Percentiles rank a stretch among this genome's conserved stretches.
phyloP scores from a whole-genome alignment of 2,888 invertebrate genomes.

The Acleris holmiana region DNA sequence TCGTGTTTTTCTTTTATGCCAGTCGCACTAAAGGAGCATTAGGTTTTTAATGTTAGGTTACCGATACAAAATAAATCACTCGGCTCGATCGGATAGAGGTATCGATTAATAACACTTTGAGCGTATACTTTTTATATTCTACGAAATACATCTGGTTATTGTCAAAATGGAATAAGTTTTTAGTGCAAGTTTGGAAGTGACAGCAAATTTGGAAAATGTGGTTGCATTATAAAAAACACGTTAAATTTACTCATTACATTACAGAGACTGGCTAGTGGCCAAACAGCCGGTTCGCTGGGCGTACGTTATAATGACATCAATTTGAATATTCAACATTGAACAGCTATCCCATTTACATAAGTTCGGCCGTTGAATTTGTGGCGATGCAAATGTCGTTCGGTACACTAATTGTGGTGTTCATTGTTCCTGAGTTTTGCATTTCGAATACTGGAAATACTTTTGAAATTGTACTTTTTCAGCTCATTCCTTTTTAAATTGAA shows the following conservation, averaged over 20 bases:
- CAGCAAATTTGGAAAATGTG: not conserved
- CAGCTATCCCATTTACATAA: constrained; percentile 82
- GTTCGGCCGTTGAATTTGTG: constrained; percentile 82
- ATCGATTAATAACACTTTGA: constrained; percentile 36
- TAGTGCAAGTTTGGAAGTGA: no score
- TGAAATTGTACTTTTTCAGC: not conserved
- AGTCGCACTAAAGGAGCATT: constrained; percentile 48
- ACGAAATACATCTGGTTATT: not conserved
- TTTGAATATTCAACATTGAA: constrained; percentile 84
- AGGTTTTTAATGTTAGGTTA: constrained; percentile 64
- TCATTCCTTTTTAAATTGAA: not conserved
- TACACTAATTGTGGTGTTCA: constrained; percentile 76
- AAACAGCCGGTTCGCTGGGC: constrained; percentile 74
- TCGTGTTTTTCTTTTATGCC: constrained; percentile 64
- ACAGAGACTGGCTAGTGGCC: constrained; percentile 78
- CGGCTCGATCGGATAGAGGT: constrained; percentile 32
- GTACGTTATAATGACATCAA: constrained; percentile 84
- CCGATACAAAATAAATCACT: constrained; percentile 52
- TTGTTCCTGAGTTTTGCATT: constrained; percentile 53
- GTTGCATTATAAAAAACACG: constrained; percentile 49
- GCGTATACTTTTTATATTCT: constrained; percentile 1
- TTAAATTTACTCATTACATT: constrained; percentile 81
- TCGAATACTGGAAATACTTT: constrained; percentile 22
- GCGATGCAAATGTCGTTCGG: constrained; percentile 74
- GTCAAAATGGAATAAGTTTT: no score